Percentiles rank a stretch among this genome's conserved stretches.
phyloP scores from a whole-genome alignment of 2,797 vertebrate genomes.

The Melanitta fusca region DNA sequence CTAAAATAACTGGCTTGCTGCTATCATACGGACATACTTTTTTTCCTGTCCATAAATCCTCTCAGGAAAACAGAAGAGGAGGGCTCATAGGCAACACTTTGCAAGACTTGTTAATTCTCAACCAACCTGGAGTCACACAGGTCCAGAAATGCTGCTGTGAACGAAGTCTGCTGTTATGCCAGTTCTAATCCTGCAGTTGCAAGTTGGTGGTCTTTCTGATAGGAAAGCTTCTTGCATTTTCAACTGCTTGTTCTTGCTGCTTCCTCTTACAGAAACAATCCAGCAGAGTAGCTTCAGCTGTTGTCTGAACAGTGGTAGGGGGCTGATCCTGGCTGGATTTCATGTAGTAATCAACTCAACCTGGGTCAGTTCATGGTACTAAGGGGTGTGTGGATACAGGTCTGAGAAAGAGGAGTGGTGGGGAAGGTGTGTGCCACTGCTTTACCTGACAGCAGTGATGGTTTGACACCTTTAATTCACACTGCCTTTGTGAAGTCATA shows the following conservation, averaged over 20 bases:
- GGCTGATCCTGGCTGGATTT: not conserved
- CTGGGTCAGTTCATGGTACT: not conserved
- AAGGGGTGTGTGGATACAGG: not conserved
- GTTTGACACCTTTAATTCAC: not conserved
- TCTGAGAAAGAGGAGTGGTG: not conserved
- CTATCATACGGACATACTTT: not conserved
- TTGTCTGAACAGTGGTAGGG: not conserved
- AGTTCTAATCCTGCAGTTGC: not conserved
- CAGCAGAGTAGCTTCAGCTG: not conserved
- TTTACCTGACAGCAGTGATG: not conserved
- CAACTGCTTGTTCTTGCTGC: not conserved
- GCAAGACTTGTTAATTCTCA: not conserved
- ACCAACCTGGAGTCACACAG: not conserved
- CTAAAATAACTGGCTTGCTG: not conserved
- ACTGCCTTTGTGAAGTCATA: not conserved
- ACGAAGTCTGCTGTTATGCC: not conserved
- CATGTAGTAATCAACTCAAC: not conserved
- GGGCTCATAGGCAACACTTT: not conserved
- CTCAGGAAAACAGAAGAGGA: not conserved
- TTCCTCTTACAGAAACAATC: not conserved
- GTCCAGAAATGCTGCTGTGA: not conserved
- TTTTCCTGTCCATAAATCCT: not conserved
- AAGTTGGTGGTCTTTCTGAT: not conserved
- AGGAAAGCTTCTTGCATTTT: not conserved
- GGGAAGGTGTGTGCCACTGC: not conserved